These are phyloP conservation scores for Bos taurus DNA, from an alignment of 2,113 vertebrate species.

Conservation along the genomic window ARS-UCD2.0 NC_037346.1:54929501-54930000, in stretches of 20 bases:
- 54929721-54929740: not conserved
- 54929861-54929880: not conserved
- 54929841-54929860: not conserved
- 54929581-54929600: not conserved
- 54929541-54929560: not conserved
- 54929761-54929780: not conserved
- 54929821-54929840: no score
- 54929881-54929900: not conserved
- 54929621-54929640: accelerated
- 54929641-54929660: not conserved
- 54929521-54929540: not conserved
- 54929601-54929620: not conserved
- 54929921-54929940: not conserved
- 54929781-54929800: no score
- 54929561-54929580: not conserved
- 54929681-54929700: not conserved
- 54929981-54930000: not conserved
- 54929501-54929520: not conserved
- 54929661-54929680: not conserved
- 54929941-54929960: not conserved
- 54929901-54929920: not conserved
- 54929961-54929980: not conserved
- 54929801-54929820: not conserved
- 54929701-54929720: not conserved
- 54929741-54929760: not conserved